phyloP scores from a whole-genome alignment of 2,888 invertebrate species.

The Meganola albula region DNA sequence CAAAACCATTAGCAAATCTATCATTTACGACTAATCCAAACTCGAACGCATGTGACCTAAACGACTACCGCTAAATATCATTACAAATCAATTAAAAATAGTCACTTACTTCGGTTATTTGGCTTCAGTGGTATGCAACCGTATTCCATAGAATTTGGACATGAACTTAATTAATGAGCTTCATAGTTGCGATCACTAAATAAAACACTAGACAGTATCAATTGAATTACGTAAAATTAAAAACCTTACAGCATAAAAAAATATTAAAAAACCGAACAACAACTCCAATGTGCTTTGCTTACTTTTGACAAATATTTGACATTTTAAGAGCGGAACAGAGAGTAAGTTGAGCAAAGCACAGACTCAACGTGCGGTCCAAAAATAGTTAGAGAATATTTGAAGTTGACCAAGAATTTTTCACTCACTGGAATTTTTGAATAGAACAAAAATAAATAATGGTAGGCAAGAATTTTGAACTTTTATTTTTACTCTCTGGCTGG shows the following conservation, averaged over 20 bases:
- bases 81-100: constrained; percentile 39
- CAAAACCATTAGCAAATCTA: constrained; percentile 54
- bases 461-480: too few species aligned
- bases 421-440: too few species aligned
- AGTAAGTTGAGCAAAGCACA: too few species aligned
- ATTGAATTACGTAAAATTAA: constrained; percentile 25
- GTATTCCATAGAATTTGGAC: constrained; percentile 60
- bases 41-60: constrained; percentile 44
- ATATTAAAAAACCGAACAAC: constrained; percentile 36
- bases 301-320: constrained; percentile 49
- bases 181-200: constrained; percentile 36
- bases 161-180: constrained; percentile 43
- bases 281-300: constrained; percentile 42
- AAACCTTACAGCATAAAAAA: constrained; percentile 24
- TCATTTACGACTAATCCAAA: constrained; percentile 43
- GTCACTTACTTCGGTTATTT: constrained; percentile 59
- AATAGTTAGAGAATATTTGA: too few species aligned
- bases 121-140: constrained; percentile 46
- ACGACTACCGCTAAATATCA: constrained; percentile 37
- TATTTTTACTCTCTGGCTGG: too few species aligned
- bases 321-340: constrained; percentile 24
- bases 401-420: too few species aligned
- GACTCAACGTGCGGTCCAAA: too few species aligned
- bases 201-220: constrained; percentile 24
- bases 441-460: too few species aligned